These are phyloP conservation scores for Drosophila pseudoobscura DNA, from an alignment of 1,140 invertebrate genomes.

Conservation along the genomic window DNA sequence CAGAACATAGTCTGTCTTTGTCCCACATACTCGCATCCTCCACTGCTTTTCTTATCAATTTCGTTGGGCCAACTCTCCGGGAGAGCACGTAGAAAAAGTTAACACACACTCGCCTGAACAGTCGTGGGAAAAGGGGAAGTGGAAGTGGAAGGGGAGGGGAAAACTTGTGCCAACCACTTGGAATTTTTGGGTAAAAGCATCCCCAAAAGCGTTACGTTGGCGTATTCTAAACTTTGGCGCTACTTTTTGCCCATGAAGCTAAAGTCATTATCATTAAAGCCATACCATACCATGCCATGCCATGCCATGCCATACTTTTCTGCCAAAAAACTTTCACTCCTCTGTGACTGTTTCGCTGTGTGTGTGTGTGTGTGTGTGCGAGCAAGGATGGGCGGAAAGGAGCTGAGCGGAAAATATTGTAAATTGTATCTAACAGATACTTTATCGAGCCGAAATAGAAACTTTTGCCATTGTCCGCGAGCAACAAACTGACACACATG, in stretches of 20 bases:
- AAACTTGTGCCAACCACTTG: conserved; percentile 65
- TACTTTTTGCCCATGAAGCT: conserved; percentile 67
- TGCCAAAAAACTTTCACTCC: conserved; percentile 65
- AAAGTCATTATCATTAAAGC: conserved; percentile 80
- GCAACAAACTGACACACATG: conserved; percentile 62
- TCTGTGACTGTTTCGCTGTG: neutral
- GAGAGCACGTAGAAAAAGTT: conserved; percentile 66
- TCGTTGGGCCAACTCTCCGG: conserved; percentile 55
- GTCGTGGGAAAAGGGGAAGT: too few relatives aligned
- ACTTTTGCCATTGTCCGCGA: conserved; percentile 79
- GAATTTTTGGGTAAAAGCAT: conserved; percentile 60
- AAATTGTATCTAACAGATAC: conserved; percentile 81
- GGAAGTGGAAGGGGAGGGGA: neutral
- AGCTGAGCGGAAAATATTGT: conserved; percentile 61
- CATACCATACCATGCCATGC: conserved; percentile 60
- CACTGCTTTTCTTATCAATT: conserved; percentile 60
- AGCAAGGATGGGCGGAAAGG: conserved; percentile 19
- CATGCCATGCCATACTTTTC: conserved; percentile 73
- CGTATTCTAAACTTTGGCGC: conserved; percentile 76
- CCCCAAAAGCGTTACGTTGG: conserved; percentile 74
- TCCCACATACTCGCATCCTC: conserved; percentile 32
- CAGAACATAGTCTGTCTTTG: conserved; percentile 33
- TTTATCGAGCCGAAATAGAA: conserved; percentile 77
- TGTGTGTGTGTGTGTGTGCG: conserved; percentile 5
- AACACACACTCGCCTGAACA: conserved; percentile 12